These are phyloP conservation scores for Rynchops niger DNA, from an alignment of 2,113 vertebrate species.

Conservation along the genomic window DNA sequence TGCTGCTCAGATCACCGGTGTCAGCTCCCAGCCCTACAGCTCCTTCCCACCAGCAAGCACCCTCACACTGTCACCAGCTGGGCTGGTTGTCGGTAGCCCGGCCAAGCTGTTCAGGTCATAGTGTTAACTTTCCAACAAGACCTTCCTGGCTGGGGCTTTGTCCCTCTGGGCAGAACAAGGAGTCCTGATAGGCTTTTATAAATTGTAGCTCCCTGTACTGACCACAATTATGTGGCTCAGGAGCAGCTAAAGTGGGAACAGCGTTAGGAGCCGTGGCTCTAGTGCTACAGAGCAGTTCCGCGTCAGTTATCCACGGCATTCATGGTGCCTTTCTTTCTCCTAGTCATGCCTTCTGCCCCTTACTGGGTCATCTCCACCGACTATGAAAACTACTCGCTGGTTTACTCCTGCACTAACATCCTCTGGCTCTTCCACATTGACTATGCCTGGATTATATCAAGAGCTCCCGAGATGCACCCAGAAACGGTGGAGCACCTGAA, in stretches of 20 bases:
- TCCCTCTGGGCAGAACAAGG: neutral
- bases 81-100: neutral
- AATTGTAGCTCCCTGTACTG: neutral
- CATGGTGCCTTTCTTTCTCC: neutral
- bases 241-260: neutral
- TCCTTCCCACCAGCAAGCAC: neutral
- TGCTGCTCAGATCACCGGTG: neutral
- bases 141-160: neutral
- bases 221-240: neutral
- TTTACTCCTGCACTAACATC: conserved; percentile 89
- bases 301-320: neutral
- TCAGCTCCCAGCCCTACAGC: neutral
- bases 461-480: conserved; percentile 79
- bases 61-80: neutral
- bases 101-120: neutral
- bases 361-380: conserved; percentile 93
- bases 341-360: conserved; percentile 85
- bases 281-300: neutral
- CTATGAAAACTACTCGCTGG: conserved; percentile 83
- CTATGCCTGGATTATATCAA: conserved; percentile 86
- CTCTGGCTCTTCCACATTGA: conserved; percentile 88
- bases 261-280: neutral
- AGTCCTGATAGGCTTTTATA: neutral
- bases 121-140: neutral
- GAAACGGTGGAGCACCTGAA: conserved; percentile 78